Conservation (phyloP, 1,140 invertebrate genomes). For the Euwallacea fornicatus region DNA sequence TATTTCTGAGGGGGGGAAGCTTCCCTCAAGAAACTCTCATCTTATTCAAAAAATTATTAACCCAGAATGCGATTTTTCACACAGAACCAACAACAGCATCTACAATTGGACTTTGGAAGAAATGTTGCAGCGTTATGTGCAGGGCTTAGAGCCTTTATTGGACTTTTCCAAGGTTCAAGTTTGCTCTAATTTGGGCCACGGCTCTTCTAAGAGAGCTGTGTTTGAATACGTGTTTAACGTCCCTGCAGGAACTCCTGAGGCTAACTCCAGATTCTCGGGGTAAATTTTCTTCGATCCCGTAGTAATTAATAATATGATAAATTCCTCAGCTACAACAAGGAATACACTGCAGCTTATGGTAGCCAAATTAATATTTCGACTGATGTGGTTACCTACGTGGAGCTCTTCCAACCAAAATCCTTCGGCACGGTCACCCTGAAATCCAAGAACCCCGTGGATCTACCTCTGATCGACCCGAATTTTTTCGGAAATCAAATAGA, state of each 20-base stretch:
- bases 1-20: not conserved
- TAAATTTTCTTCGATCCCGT: too few relatives aligned
- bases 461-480: constrained; percentile 68
- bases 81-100: too few relatives aligned
- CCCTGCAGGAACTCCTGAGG: not conserved
- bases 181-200: not conserved
- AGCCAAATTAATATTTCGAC: not conserved
- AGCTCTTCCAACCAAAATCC: constrained; percentile 69
- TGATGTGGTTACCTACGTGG: constrained; percentile 41
- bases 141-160: not conserved
- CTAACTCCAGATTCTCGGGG: not conserved
- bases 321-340: not conserved
- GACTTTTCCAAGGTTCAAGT: not conserved
- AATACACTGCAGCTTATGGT: not conserved
- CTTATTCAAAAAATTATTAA: too few relatives aligned
- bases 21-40: too few relatives aligned
- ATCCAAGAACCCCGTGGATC: constrained; percentile 61
- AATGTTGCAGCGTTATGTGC: not conserved
- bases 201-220: not conserved
- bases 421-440: constrained; percentile 61
- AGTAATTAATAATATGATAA: not conserved
- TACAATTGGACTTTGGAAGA: not conserved
- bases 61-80: too few relatives aligned
- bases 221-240: not conserved
- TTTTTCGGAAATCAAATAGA: constrained; percentile 63